phyloP scores from a whole-genome alignment of 1,140 invertebrate genomes.

The roundworm (Caenorhabditis elegans) region DNA sequence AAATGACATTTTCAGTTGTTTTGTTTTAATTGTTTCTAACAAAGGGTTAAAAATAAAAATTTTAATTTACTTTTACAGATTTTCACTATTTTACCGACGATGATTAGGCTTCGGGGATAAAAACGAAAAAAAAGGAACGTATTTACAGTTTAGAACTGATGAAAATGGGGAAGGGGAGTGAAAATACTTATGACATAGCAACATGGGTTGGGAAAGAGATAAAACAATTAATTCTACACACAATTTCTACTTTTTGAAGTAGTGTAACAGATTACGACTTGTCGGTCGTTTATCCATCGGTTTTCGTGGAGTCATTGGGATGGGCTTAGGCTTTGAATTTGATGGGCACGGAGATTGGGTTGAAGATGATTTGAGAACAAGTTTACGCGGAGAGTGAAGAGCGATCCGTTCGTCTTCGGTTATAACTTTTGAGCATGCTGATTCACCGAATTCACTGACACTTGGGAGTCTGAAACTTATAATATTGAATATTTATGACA shows the following conservation, averaged over 20 bases:
- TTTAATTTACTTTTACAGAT: background rate
- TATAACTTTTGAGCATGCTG: background rate
- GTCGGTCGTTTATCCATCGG: background rate
- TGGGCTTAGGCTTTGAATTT: background rate
- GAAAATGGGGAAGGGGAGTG: too few species aligned
- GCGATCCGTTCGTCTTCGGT: background rate
- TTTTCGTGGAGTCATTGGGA: background rate
- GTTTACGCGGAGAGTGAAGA: background rate
- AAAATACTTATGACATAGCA: background rate
- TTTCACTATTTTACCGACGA: too few species aligned
- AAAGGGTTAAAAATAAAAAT: background rate
- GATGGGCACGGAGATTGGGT: background rate
- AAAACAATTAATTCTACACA: background rate
- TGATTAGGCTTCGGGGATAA: too few species aligned
- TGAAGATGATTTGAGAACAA: background rate
- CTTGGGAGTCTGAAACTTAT: background rate
- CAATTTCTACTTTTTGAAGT: background rate
- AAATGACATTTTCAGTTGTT: background rate
- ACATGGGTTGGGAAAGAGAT: background rate
- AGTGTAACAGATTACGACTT: background rate
- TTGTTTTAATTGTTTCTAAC: too few species aligned
- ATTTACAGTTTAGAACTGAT: slow-evolving; percentile 24
- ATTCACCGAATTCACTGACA: background rate
- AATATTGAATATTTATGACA: too few species aligned
- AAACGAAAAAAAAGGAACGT: too few species aligned